These are phyloP conservation scores for Tiliacea aurago DNA, from an alignment of 2,888 invertebrate species.

Conservation along the genomic window DNA sequence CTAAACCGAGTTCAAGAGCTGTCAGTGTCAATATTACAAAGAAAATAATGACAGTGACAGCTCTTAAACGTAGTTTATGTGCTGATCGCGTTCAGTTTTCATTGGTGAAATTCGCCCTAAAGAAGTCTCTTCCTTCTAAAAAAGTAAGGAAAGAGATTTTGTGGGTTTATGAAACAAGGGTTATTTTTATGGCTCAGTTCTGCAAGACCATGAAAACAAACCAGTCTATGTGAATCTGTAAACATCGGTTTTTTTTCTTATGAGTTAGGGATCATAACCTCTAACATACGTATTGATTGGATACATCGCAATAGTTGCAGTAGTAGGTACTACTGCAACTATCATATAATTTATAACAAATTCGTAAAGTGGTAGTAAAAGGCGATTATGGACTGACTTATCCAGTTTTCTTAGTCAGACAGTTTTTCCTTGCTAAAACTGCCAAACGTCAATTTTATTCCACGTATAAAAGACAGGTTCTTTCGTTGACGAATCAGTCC, in stretches of 20 bases:
- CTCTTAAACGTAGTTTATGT: too few relatives aligned
- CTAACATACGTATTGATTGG: background rate
- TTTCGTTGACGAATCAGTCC: background rate
- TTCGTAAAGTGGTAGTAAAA: background rate
- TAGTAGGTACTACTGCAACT: too few relatives aligned
- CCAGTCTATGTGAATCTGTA: background rate
- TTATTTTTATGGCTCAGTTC: background rate
- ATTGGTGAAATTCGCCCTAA: too few relatives aligned
- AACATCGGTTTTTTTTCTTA: background rate
- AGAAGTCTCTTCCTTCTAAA: background rate
- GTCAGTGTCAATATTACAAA: too few relatives aligned
- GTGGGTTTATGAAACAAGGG: too few relatives aligned
- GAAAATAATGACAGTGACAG: too few relatives aligned
- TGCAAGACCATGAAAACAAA: background rate
- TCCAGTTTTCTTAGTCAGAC: background rate
- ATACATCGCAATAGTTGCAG: background rate
- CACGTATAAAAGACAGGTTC: background rate
- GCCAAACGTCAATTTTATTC: background rate
- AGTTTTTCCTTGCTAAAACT: background rate
- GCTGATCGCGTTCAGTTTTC: too few relatives aligned
- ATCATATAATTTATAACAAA: background rate
- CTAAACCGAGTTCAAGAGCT: too few relatives aligned
- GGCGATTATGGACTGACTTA: background rate
- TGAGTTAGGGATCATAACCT: background rate
- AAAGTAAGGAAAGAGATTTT: background rate